Percentiles rank a stretch among this genome's conserved stretches.
Evolutionary conservation across 2,113 vertebrate genomes (phyloP).

Genomic region (Scortum barcoo): DNA sequence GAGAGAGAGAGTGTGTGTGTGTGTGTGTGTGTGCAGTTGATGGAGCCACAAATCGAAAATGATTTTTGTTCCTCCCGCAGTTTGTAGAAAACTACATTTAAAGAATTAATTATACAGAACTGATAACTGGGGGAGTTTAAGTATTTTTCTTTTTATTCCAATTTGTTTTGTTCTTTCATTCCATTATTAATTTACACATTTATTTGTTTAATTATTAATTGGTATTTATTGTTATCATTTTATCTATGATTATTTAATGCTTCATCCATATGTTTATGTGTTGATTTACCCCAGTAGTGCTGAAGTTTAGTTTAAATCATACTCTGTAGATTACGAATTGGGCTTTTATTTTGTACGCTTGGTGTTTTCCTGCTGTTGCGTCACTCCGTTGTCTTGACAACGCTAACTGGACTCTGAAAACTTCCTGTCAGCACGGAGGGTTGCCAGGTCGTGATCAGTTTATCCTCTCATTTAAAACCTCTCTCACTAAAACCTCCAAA

Average conservation of each 20-base stretch:
- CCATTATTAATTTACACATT: no score
- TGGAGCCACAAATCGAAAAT: no score
- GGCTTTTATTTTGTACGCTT: slow-evolving; percentile 26
- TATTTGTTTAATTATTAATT: no score
- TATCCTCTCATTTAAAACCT: background rate
- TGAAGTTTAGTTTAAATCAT: background rate
- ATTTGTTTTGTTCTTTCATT: no score
- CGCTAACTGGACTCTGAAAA: slow-evolving; percentile 10
- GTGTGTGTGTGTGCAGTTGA: no score
- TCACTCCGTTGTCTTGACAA: slow-evolving; percentile 3
- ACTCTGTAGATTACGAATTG: background rate
- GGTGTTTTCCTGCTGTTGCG: accelerated
- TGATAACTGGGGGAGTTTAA: no score
- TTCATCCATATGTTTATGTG: no score
- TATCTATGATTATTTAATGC: background rate
- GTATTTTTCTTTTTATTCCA: no score
- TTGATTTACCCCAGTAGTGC: background rate
- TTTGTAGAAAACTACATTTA: no score
- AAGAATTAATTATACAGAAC: no score
- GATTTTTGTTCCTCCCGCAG: no score
- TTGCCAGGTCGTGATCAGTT: slow-evolving; percentile 1
- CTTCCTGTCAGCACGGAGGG: background rate
- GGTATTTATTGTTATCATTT: background rate
- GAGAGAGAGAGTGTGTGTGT: no score
- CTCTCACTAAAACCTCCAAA: accelerated